These are phyloP conservation scores for Cricetomys ansorgei DNA, from an alignment of 2,113 vertebrate species.

Conservation along the genomic window DNA sequence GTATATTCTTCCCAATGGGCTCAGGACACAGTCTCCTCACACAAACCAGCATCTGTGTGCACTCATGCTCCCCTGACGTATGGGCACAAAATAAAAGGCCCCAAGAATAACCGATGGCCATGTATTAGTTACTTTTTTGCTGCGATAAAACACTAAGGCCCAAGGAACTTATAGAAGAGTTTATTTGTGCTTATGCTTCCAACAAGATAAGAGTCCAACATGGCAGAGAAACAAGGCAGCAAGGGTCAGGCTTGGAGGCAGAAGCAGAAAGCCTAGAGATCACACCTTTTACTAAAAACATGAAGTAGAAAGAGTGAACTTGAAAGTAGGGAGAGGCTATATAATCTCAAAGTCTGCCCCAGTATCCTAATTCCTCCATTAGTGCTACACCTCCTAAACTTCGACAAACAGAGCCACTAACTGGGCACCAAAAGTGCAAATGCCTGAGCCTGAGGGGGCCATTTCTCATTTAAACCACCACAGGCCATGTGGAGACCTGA, in stretches of 20 bases:
- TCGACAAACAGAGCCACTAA: background rate
- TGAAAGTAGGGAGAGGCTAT: background rate
- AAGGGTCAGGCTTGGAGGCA: background rate
- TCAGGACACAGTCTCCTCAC: background rate
- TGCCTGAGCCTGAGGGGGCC: background rate
- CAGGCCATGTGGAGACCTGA: background rate
- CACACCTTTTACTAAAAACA: background rate
- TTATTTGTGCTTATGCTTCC: background rate
- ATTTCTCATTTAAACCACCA: background rate
- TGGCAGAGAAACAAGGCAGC: background rate
- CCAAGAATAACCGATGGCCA: background rate
- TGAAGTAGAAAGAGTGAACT: background rate
- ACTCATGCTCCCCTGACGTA: too few relatives aligned
- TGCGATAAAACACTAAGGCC: background rate
- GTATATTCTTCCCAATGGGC: fast-evolving
- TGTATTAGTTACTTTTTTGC: background rate
- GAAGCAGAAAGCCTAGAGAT: background rate
- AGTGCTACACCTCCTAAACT: background rate
- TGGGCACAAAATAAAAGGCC: background rate
- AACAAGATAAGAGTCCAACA: background rate
- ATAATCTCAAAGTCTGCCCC: background rate
- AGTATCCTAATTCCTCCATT: background rate
- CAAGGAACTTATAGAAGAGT: background rate
- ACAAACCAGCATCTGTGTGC: background rate
- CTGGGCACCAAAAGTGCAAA: background rate